phyloP scores from a whole-genome alignment of 1,140 invertebrate genomes.

The Listronotus bonariensis region DNA sequence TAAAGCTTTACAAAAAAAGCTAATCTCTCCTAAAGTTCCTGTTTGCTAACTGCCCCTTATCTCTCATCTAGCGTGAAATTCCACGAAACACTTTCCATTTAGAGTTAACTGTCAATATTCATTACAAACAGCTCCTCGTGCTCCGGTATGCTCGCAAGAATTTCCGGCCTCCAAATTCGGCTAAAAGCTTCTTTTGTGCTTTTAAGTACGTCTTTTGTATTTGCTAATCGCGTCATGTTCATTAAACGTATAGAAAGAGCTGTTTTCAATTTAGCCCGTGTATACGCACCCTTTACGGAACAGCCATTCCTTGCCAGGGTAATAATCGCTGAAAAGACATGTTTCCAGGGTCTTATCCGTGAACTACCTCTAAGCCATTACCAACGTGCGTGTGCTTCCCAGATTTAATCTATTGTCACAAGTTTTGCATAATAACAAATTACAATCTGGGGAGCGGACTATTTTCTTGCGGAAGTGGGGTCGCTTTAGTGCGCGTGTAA shows the following conservation, averaged over 20 bases:
- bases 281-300: too few species aligned
- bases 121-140: too few species aligned
- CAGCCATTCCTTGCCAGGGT: constrained; percentile 4
- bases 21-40: too few species aligned
- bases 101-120: too few species aligned
- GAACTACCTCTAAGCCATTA: constrained; percentile 26
- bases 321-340: constrained; percentile 33
- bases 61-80: too few species aligned
- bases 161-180: background rate
- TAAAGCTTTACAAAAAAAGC: too few species aligned
- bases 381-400: constrained; percentile 29
- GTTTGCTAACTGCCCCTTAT: too few species aligned
- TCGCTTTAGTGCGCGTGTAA: background rate
- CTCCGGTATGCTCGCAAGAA: too few species aligned
- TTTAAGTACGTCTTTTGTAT: too few species aligned
- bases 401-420: constrained; percentile 35
- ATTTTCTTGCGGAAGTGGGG: constrained; percentile 11
- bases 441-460: constrained; percentile 26
- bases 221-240: constrained; percentile 9
- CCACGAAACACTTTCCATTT: too few species aligned
- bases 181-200: constrained; percentile 6
- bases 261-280: constrained; percentile 9
- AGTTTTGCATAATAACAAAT: constrained; percentile 36
- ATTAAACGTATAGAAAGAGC: constrained; percentile 3
- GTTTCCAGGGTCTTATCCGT: constrained; percentile 26